A percentile compares a stretch with the other conserved stretches of the same genome.
phyloP scores from a whole-genome alignment of 1,140 invertebrate species.

The Uloborus diversus region DNA sequence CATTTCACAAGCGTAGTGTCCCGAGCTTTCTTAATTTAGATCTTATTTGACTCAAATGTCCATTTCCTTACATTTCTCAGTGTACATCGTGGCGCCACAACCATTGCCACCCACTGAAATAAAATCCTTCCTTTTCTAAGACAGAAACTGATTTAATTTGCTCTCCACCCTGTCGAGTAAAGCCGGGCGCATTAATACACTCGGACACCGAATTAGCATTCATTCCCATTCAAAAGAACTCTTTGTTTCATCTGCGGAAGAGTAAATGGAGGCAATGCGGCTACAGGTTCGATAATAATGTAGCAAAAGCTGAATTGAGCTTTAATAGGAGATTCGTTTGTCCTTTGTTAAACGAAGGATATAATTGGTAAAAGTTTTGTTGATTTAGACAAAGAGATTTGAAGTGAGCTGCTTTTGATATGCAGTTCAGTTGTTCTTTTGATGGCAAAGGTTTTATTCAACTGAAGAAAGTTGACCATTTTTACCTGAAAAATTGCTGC shows the following conservation, averaged over 20 bases:
- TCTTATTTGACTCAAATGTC: too few relatives aligned
- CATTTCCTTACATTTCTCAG: too few relatives aligned
- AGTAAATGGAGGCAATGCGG: conserved; percentile 1
- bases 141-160: conserved; percentile 3
- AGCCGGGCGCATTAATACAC: conserved; percentile 12
- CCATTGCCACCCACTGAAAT: not conserved
- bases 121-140: not conserved
- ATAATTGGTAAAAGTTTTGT: conserved; percentile 44
- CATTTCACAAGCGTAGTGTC: too few relatives aligned
- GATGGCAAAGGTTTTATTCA: too few relatives aligned
- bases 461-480: too few relatives aligned
- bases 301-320: conserved; percentile 9
- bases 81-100: not conserved
- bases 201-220: conserved; percentile 37
- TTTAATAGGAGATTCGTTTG: conserved; percentile 12
- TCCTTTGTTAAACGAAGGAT: conserved; percentile 35
- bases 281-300: conserved; percentile 25
- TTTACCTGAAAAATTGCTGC: too few relatives aligned
- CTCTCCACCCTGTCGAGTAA: not conserved
- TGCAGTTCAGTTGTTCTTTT: not conserved
- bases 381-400: conserved; percentile 27
- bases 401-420: conserved; percentile 14
- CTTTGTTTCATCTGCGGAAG: conserved; percentile 20
- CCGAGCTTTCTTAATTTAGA: too few relatives aligned
- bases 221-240: conserved; percentile 43